A percentile compares a stretch with the other conserved stretches of the same genome.
phyloP scores from a whole-genome alignment of 2,113 vertebrate species.

The Strix aluco region DNA sequence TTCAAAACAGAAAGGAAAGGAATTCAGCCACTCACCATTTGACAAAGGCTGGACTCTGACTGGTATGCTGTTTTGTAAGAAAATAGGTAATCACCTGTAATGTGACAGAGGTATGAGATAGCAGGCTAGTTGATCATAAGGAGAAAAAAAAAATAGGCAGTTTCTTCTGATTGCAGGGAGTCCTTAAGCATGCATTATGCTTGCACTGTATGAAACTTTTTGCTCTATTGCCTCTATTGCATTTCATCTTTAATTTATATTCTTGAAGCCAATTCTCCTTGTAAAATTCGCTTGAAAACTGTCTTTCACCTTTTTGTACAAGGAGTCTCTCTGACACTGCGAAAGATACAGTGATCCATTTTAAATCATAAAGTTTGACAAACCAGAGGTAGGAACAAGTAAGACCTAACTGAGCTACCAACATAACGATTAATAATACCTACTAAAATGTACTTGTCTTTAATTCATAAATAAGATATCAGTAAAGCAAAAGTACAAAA shows the following conservation, averaged over 20 bases:
- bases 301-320: background rate
- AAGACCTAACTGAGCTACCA: background rate
- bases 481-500: background rate
- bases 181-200: background rate
- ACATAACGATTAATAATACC: background rate
- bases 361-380: background rate
- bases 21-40: background rate
- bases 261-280: background rate
- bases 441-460: background rate
- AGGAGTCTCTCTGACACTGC: background rate
- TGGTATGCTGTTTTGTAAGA: background rate
- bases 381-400: background rate
- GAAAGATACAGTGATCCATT: background rate
- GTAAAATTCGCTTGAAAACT: background rate
- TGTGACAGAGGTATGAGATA: background rate
- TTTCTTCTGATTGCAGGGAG: background rate
- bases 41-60: background rate
- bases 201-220: background rate
- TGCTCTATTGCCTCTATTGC: background rate
- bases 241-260: background rate
- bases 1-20: background rate
- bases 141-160: background rate
- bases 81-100: background rate
- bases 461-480: background rate
- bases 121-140: background rate